Evolutionary conservation across 2,888 invertebrate genomes (phyloP), one percentile per base, ranked within the genome.

Genomic region (Eumerus sabulonum): DNA sequence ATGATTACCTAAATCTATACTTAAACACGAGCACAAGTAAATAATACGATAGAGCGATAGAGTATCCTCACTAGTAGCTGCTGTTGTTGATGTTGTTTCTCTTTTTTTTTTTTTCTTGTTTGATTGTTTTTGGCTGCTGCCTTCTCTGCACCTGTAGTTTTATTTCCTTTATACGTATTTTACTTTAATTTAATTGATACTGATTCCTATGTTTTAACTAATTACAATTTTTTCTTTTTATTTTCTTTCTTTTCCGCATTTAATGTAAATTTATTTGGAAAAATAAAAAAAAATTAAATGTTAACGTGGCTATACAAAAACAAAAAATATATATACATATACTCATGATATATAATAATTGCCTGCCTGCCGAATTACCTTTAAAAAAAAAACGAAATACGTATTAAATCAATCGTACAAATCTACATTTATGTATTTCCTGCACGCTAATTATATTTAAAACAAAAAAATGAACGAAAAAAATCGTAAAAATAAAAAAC

Each of bases 221-320:
- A 83, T 83, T 83, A 77, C 79, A 83, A 82, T 82, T 83, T 82
- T 76, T 76, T 66, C 73, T 81, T 79, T 83, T 83, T 83, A 83
- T 82, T 82, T 83, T 82, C 82, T 81, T 82, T 83, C 82, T 83
- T 83, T 82, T 82, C 77, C 82, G 82, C 81, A 82, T 81, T 82
- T 77, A 82, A 81, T 83, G 83, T 83, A 81, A 81, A 83, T 82
- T 81, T 72, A 73, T 71, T 79, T 79, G 67, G 77, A 66, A 74
- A 81, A 74, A 67, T 59, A 73, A 38, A 74, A 67, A 54, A 73
- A 38, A 63, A 70, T 81, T 73, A 81, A 70, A 82, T 82, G 79
- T 79, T 79, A 79, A 79, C 74, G 74, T 79, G 74, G 79, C 79
- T 79, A 79, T 74, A 63, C 64, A 72, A 81, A n/a, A n/a, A n/a